Base-by-base conservation (phyloP, 2,888 invertebrate genomes). In the Nemapogon koenigi region DNA sequence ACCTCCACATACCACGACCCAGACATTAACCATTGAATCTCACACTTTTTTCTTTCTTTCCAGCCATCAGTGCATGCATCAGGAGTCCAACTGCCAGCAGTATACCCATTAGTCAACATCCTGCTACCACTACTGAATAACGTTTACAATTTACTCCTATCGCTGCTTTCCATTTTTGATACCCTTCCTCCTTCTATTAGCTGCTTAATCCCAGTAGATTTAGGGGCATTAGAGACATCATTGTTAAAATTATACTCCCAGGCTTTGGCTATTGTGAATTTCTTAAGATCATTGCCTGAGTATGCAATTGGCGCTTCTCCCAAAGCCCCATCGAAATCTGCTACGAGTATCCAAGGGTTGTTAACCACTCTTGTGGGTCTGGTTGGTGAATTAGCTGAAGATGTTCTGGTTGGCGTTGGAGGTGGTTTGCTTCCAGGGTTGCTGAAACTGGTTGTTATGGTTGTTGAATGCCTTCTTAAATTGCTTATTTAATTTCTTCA, bases 21-120 rank as follows among this genome's bases (percentile, higher is more conserved):
- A n/a, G n/a, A n/a, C n/a, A n/a, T n/a, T n/a, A n/a, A n/a, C n/a
- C n/a, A n/a, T n/a, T n/a, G n/a, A n/a, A n/a, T n/a, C n/a, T n/a
- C n/a, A n/a, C n/a, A n/a, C n/a, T n/a, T n/a, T n/a, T n/a, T n/a
- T n/a, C n/a, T n/a, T n/a, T n/a, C n/a, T 41, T 63, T 59, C n/a
- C 65, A 71, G 70, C 49, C 49, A 1, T 62, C 73, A 41, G 72
- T 65, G 3, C 49, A 53, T 11, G 73, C 73, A 4, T 48, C 52
- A 3, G 14, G 7, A 31, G 62, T 72, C 2, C 78, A 76, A 16
- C 51, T 78, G 0, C 76, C 76, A 48, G 76, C 78, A 0, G 76
- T 76, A 0, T 76, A 76, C 40, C 78, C 76, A 0, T 48, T 78
- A 28, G 76, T 76, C 1, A 78, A 78, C 53, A 69, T 78, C 3